Percentiles rank a stretch among this genome's conserved stretches.
Evolutionary conservation across 2,797 vertebrate genomes (phyloP).

Genomic region (Gymnocypris eckloni): DNA sequence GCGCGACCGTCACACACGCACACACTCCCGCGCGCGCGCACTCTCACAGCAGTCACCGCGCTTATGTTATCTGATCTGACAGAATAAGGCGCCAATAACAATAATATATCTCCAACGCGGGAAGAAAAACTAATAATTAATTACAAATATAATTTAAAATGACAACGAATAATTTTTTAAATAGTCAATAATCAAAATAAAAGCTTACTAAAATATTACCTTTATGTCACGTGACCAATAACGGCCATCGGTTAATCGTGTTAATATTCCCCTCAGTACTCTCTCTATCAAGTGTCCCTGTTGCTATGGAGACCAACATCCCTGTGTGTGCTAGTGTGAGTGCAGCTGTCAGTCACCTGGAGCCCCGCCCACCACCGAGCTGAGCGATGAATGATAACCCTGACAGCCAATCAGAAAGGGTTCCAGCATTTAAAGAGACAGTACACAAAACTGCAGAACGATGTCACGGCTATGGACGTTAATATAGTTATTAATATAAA

Average conservation of each 20-base stretch:
- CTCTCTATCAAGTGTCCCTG: conserved; percentile 24
- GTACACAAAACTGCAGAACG: no score
- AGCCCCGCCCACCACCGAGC: not conserved
- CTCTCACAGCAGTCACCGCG: not conserved
- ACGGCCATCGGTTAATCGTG: not conserved
- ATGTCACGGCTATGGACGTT: no score
- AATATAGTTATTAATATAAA: no score
- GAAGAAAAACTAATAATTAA: not conserved
- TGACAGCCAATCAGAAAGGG: no score
- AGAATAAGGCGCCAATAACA: not conserved
- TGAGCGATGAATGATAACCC: no score
- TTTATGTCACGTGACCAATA: not conserved
- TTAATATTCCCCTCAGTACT: not conserved
- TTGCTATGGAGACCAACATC: conserved; percentile 59
- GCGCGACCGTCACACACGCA: not conserved
- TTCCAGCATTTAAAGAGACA: not conserved
- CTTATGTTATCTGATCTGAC: not conserved
- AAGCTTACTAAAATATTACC: not conserved
- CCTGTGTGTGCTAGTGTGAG: conserved; percentile 32
- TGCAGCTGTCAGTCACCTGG: not conserved
- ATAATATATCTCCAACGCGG: not conserved
- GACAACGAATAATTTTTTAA: not conserved
- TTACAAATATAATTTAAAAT: not conserved
- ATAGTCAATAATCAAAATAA: not conserved
- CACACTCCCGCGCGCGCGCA: not conserved